These are phyloP conservation scores for Chouioia cunea DNA, from an alignment of 2,888 invertebrate genomes.

Conservation along the genomic window DNA sequence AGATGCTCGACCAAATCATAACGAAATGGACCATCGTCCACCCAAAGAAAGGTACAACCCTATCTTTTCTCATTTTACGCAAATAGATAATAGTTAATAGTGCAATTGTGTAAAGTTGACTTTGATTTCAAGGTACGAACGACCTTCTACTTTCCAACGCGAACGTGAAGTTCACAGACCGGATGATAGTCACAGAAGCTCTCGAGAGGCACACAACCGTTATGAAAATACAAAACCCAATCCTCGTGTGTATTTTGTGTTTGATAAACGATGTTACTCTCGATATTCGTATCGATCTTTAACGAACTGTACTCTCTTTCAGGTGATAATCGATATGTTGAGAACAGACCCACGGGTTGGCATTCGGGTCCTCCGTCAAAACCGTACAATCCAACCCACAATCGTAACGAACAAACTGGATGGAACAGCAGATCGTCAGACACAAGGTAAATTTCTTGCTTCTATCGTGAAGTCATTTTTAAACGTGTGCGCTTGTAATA, in stretches of 20 bases:
- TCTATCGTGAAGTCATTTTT: neutral
- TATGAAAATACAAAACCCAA: constrained; percentile 66
- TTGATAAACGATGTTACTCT: too few relatives aligned
- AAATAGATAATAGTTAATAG: too few relatives aligned
- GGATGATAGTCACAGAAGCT: constrained; percentile 64
- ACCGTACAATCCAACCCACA: constrained; percentile 64
- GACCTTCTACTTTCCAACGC: constrained; percentile 60
- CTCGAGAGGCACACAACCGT: constrained; percentile 62
- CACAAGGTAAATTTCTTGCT: constrained; percentile 58
- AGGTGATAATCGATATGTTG: constrained; percentile 66
- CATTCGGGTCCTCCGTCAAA: constrained; percentile 64
- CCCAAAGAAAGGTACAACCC: constrained; percentile 63
- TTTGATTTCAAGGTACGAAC: constrained; percentile 58
- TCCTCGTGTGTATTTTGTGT: constrained; percentile 61
- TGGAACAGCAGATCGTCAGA: constrained; percentile 67
- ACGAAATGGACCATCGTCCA: constrained; percentile 61
- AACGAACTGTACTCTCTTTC: constrained; percentile 6
- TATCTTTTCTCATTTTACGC: neutral
- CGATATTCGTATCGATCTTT: neutral
- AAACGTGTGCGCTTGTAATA: constrained; percentile 1
- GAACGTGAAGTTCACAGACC: constrained; percentile 65
- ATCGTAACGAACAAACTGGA: constrained; percentile 62
- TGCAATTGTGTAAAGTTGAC: too few relatives aligned
- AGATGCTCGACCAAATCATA: constrained; percentile 60
- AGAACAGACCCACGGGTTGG: constrained; percentile 64